A percentile compares a stretch with the other conserved stretches of the same genome.
Evolutionary conservation across 2,888 invertebrate species (phyloP).

Genomic region (Caenorhabditis drosophilae): DNA sequence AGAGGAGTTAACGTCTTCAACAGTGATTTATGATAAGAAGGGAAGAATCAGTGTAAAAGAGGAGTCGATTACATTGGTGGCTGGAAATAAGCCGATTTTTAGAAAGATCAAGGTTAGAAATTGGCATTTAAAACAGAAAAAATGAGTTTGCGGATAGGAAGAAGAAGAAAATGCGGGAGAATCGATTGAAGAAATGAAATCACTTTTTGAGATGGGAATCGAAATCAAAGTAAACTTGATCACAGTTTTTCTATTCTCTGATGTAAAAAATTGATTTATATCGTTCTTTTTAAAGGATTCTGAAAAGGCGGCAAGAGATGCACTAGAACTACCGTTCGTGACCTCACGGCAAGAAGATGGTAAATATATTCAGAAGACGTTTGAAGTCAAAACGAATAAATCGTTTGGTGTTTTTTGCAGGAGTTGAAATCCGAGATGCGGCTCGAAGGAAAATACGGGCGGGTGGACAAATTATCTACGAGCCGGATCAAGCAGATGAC

Average conservation of each 20-base stretch:
- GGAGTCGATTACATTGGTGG: not conserved
- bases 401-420: too few relatives aligned
- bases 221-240: too few relatives aligned
- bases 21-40: slow-evolving; percentile 16
- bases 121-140: not conserved
- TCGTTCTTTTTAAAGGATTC: slow-evolving; percentile 32
- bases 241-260: too few relatives aligned
- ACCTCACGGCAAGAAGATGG: slow-evolving; percentile 49
- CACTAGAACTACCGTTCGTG: slow-evolving; percentile 51
- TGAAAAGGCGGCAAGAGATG: slow-evolving; percentile 42
- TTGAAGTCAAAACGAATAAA: not conserved
- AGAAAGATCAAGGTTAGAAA: not conserved
- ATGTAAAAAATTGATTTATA: too few relatives aligned
- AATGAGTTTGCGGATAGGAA: not conserved
- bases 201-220: not conserved
- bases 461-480: slow-evolving; percentile 63
- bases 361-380: slow-evolving; percentile 1
- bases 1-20: too few relatives aligned
- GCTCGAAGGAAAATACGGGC: slow-evolving; percentile 75
- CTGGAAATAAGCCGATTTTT: not conserved
- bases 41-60: slow-evolving; percentile 10
- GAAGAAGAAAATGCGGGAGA: not conserved
- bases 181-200: not conserved
- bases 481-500: slow-evolving; percentile 62
- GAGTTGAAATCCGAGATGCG: slow-evolving; percentile 51